Evolutionary conservation across 1,140 invertebrate genomes (phyloP).

Genomic region (Nephotettix cincticeps): DNA sequence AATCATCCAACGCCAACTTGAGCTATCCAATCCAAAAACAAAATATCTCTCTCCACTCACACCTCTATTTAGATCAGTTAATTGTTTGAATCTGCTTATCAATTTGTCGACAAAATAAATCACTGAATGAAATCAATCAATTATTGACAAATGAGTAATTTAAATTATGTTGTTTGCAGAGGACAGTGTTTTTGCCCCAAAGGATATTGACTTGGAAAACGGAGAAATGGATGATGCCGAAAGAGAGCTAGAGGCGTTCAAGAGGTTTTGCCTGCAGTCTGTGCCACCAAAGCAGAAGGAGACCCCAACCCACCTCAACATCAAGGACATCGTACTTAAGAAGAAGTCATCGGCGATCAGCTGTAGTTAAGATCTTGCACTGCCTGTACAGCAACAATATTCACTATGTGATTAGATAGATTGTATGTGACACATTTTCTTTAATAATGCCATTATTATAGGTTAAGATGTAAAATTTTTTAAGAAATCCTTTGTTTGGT

Average conservation of each 20-base stretch:
- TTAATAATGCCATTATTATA: conserved; percentile 16
- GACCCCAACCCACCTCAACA: conserved; percentile 64
- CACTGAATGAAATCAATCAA: too few species aligned
- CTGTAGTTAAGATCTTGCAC: conserved; percentile 37
- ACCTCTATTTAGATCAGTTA: too few species aligned
- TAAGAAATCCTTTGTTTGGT: not conserved
- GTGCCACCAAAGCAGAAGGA: conserved; percentile 66
- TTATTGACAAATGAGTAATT: too few species aligned
- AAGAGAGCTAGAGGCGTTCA: conserved; percentile 74
- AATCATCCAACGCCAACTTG: too few species aligned
- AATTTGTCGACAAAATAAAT: too few species aligned
- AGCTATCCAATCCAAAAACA: too few species aligned
- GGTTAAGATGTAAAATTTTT: conserved; percentile 20
- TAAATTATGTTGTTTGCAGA: too few species aligned
- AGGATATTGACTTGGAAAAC: conserved; percentile 71
- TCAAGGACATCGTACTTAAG: conserved; percentile 70
- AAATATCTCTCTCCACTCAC: too few species aligned
- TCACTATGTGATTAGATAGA: not conserved
- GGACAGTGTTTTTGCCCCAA: conserved; percentile 77
- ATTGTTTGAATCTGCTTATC: too few species aligned
- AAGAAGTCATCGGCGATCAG: conserved; percentile 52
- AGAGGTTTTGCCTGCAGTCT: conserved; percentile 73
- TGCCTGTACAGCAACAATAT: conserved; percentile 10
- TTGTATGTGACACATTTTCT: conserved; percentile 19
- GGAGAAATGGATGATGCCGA: conserved; percentile 74